Base-by-base conservation (phyloP, 2,113 vertebrate genomes). In the Dolichotis patagonum region DNA sequence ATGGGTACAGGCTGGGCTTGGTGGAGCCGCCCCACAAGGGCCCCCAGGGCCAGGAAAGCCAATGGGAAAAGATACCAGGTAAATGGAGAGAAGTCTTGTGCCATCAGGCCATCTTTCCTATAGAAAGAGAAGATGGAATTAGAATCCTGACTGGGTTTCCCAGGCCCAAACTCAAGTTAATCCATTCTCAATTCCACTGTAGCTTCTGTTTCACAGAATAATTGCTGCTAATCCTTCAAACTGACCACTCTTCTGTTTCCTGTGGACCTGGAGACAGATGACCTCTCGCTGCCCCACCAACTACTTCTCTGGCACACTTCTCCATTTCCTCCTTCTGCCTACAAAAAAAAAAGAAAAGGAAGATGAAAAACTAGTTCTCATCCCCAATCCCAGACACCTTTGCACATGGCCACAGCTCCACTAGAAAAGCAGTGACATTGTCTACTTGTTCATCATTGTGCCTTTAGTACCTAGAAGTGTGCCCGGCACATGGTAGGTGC, bases 1-100 rank as follows among this genome's bases (percentile, higher is more conserved):
- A 99, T 98, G 0, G 99, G 99, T 0, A 98, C 98, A 0, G 99
- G 95, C 17, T 96, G 92, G 22, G 98, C 99, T 67, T 98, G 98
- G 14, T 98, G 98, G 46, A 99, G 98, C 28, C 99, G 99, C 69
- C 83, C 81, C 94, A 98, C 28, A 87, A 99, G 99, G 1, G 99
- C 99, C 96, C 98, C 98, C 60, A 99, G 99, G 41, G 99, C 99
- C 96, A 0, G 99, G 99, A 83, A 99, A 98, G 35, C 99, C 99
- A 0, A 98, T 98, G 93, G 99, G 8, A 58, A 99, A 99, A 73
- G 98, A 99, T 24, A 99, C 4, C 86, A 99, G 11, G 96, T 99
- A 99, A 96, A 99, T 69, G 0, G 98, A 92, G 58, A 99, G 97
- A 88, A 99, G 98, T 60, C 98, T 88, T 0, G 65, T 82, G 4